Percentiles rank a stretch among this genome's conserved stretches.
phyloP scores from a whole-genome alignment of 2,797 vertebrate genomes.

The Myoxocephalus aenaeus region DNA sequence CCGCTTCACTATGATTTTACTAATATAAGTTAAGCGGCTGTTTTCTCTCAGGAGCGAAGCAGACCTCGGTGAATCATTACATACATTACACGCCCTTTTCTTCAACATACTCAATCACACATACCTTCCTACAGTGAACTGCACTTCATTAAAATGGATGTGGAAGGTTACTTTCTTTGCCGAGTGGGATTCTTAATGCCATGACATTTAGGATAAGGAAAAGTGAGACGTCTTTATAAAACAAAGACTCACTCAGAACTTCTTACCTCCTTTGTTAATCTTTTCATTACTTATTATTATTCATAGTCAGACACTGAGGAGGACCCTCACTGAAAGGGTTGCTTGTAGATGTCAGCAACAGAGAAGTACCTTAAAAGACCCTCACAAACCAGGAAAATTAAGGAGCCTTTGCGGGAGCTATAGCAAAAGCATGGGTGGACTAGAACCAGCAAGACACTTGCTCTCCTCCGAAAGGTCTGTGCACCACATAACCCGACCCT shows the following conservation, averaged over 20 bases:
- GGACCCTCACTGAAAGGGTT: background rate
- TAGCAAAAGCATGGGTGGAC: constrained; percentile 11
- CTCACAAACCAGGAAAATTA: constrained; percentile 20
- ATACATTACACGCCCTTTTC: background rate
- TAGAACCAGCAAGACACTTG: constrained; percentile 45
- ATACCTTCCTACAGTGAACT: constrained; percentile 3
- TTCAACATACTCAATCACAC: constrained; percentile 16
- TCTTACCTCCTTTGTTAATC: constrained; percentile 45
- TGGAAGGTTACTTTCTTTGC: constrained; percentile 23
- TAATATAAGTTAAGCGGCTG: constrained; percentile 36
- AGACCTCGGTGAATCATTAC: constrained; percentile 57
- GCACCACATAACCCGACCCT: constrained; percentile 54
- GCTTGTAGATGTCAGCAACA: constrained; percentile 19
- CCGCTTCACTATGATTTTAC: constrained; percentile 72
- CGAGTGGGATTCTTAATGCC: constrained; percentile 12
- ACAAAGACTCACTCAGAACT: constrained; percentile 14
- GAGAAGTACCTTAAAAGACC: constrained; percentile 4
- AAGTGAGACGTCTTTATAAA: constrained; percentile 17
- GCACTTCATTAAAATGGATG: constrained; percentile 49
- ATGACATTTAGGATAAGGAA: constrained; percentile 48
- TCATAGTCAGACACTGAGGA: constrained; percentile 19
- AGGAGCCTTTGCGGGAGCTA: constrained; percentile 24
- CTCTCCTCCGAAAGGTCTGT: constrained; percentile 48
- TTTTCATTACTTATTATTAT: constrained; percentile 44
- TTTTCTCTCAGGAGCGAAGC: constrained; percentile 60